phyloP scores from a whole-genome alignment of 23 tunicate species.

The Styela clava region DNA sequence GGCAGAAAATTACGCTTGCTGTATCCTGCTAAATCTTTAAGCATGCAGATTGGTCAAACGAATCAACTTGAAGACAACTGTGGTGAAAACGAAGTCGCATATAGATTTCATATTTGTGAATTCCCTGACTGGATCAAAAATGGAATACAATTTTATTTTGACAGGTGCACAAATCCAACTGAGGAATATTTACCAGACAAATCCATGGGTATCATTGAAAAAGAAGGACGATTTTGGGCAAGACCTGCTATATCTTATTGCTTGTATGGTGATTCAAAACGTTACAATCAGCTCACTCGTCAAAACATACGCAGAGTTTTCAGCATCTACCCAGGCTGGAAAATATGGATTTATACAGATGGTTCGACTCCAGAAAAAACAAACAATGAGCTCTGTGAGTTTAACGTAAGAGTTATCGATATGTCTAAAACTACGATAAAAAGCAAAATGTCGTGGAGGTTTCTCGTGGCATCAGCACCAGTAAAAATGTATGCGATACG shows the following conservation, averaged over 20 bases:
- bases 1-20: not conserved
- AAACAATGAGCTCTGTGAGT: not conserved
- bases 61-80: constrained; percentile 4
- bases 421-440: not conserved
- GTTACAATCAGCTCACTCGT: not conserved
- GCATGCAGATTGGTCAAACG: constrained; percentile 1
- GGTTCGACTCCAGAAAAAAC: not conserved
- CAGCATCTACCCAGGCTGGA: constrained; percentile 20
- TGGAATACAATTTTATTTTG: constrained; percentile 22
- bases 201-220: not conserved
- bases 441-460: constrained; percentile 20
- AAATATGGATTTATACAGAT: constrained; percentile 10
- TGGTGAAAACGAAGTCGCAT: constrained; percentile 14
- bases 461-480: constrained; percentile 12
- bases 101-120: constrained; percentile 1
- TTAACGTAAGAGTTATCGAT: not conserved
- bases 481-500: constrained; percentile 2
- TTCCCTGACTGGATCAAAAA: constrained; percentile 10
- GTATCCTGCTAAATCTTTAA: constrained; percentile 13
- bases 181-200: not conserved
- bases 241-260: constrained; percentile 9
- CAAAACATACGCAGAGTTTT: constrained; percentile 3
- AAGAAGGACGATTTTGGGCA: not conserved
- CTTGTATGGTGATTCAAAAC: not conserved
- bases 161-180: not conserved